Conservation (phyloP, 1,140 invertebrate species). For the Drosophila murphyi region DNA sequence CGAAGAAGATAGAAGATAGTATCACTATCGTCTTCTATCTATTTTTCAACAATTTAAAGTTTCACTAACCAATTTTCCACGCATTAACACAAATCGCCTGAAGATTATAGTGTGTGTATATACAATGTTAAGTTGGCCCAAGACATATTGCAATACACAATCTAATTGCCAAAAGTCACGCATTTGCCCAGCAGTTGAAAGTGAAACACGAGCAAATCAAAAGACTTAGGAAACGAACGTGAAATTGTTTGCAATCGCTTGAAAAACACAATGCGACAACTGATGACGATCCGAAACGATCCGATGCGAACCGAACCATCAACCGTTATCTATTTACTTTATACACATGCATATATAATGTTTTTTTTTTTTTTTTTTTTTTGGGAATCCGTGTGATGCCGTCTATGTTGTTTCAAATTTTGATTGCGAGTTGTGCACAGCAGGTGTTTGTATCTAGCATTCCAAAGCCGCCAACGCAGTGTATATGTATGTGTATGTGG, state of each 20-base stretch:
- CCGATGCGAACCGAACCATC: neutral
- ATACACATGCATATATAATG: constrained; percentile 15
- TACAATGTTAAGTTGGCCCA: constrained; percentile 24
- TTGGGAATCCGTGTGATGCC: constrained; percentile 64
- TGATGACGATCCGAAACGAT: constrained; percentile 38
- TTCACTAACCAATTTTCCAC: constrained; percentile 22
- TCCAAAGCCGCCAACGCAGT: constrained; percentile 63
- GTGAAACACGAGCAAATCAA: constrained; percentile 56
- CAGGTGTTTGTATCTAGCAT: constrained; percentile 50
- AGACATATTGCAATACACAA: constrained; percentile 21
- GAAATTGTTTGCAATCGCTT: constrained; percentile 41
- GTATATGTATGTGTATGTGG: constrained; percentile 7
- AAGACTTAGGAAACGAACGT: constrained; percentile 74
- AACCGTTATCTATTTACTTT: constrained; percentile 5
- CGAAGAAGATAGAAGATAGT: too few relatives aligned
- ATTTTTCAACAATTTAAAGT: constrained; percentile 5
- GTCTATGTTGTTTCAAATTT: constrained; percentile 48
- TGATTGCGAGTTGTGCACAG: constrained; percentile 8
- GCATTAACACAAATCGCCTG: constrained; percentile 16
- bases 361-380: constrained; percentile 18
- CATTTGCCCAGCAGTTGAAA: constrained; percentile 51
- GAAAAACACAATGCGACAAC: constrained; percentile 47
- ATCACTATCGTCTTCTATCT: too few relatives aligned
- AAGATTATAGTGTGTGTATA: constrained; percentile 28
- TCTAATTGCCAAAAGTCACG: constrained; percentile 59